Base-by-base conservation (phyloP, 2,797 vertebrate species). In the Ceryle rudis region DNA sequence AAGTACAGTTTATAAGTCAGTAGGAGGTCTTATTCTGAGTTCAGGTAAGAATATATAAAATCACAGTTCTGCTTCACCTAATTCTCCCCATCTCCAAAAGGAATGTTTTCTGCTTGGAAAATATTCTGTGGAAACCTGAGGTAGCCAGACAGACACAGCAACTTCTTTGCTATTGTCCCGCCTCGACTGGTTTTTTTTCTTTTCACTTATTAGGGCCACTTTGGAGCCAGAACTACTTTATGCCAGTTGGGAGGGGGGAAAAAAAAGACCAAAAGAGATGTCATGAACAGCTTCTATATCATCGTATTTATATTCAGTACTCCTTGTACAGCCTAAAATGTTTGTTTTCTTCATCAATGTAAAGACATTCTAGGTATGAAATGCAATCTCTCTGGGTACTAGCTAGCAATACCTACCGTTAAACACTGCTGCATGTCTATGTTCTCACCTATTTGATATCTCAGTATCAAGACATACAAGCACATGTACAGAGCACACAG, bases 151-250 rank as follows among this genome's bases (percentile, higher is more conserved):
- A 52, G 42, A 62, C 25, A 9, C 3, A 21, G 0, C 42, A 67
- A 16, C 44, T 44, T 28, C 62, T 54, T 20, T 14, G 14, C 39
- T 64, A 10, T 16, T 20, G 6, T 19, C 18, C 23, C 14, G 20
- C 23, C 3, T 7, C 10, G 1, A 1, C 21, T 15, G 11, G 11
- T 23, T 19, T 21, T 6, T 10, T 6, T 28, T 13, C 2, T 29
- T 78, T 60, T 10, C 0, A 0, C 46, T 72, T 66, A 23, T 71
- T 41, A 41, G 1, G 52, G 52, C 52, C 25, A 25, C 25, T 81
- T 62, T 14, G n/a, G 26, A 57, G 37, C 20, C 23, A 42, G 33
- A 75, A 44, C n/a, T 37, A 29, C 7, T 52, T 51, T 41, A 41
- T 6, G 41, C 41, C 41, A 41, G 15, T 6, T 41, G 41, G 37